Evolutionary conservation across 2,113 vertebrate genomes (phyloP), one percentile per base, ranked within the genome.

Genomic region (Sinosuthora webbiana): DNA sequence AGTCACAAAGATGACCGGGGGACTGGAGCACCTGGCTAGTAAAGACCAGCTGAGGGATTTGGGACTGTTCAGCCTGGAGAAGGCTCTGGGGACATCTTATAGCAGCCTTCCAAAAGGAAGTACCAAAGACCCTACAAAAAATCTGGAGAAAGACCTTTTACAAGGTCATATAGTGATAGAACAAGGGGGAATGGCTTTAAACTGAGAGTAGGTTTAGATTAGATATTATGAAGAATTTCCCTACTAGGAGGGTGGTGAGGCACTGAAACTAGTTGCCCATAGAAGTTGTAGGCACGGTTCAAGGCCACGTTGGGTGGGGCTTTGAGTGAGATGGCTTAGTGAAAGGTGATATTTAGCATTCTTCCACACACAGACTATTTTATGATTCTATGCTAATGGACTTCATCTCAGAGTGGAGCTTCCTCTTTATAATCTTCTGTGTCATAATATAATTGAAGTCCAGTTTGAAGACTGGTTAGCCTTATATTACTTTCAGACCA

Each of bases 181-280:
- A 31, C 23, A 45, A 60, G 16, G 8, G 9, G 11, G 11, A 60
- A 35, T 75, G 28, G 7, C 37, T 82, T 68, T 68, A 75, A 75
- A 53, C 16, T 24, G 13, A 21, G 33, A 60, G 11, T 67, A 60
- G 19, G 20, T 53, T 67, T 52, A 74, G 44, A n/a, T 45, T 67
- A 24, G 33, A 28, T 74, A 37, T 50, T 65, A 24, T 11, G 39
- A 52, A 45, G 39, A 52, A 18, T 60, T 57, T 44, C 19, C 27
- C 33, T n/a, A 0, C 45, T 53, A 6, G 41, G 69, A 30, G 27
- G 3, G 9, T 52, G 44, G 20, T 75, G 39, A 67, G 9, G n/a
- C n/a, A 19, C 14, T 68, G 30, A 21, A 68, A 25, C 20, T 53
- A 24, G 13, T 59, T 53, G 28, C 69, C n/a, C 0, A 0, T 53